phyloP scores from a whole-genome alignment of 2,113 vertebrate species.

The Xenotilapia leptura region DNA sequence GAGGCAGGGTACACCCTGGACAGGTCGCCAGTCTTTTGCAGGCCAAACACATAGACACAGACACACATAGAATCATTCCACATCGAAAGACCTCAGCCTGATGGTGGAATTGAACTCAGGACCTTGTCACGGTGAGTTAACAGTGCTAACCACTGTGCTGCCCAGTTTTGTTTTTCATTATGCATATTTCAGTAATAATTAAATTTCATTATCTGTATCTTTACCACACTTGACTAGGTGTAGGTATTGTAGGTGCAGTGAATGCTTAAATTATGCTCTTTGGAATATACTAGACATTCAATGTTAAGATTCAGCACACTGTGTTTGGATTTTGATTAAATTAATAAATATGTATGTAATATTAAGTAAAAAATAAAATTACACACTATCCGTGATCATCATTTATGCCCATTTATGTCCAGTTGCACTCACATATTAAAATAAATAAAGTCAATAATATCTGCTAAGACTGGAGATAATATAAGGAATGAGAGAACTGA shows the following conservation, averaged over 20 bases:
- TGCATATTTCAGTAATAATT: neutral
- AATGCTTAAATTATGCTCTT: neutral
- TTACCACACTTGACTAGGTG: neutral
- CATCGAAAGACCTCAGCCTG: neutral
- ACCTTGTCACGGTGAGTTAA: neutral
- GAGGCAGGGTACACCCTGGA: fast-evolving
- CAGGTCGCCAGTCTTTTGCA: neutral
- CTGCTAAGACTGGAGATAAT: neutral
- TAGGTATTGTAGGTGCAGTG: neutral
- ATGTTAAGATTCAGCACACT: neutral
- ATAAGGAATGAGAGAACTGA: neutral
- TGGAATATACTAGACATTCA: neutral
- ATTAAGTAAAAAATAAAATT: neutral
- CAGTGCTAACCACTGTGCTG: neutral
- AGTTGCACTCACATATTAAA: neutral
- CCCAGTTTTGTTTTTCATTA: neutral
- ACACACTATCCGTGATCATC: fast-evolving
- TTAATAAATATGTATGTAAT: neutral
- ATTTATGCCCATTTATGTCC: neutral
- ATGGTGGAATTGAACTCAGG: neutral
- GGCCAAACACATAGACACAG: neutral
- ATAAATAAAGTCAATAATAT: neutral
- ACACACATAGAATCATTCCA: neutral
- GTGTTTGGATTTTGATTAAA: neutral
- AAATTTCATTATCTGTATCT: neutral